phyloP scores from a whole-genome alignment of 2,888 invertebrate genomes.

The Rotaria macrura region DNA sequence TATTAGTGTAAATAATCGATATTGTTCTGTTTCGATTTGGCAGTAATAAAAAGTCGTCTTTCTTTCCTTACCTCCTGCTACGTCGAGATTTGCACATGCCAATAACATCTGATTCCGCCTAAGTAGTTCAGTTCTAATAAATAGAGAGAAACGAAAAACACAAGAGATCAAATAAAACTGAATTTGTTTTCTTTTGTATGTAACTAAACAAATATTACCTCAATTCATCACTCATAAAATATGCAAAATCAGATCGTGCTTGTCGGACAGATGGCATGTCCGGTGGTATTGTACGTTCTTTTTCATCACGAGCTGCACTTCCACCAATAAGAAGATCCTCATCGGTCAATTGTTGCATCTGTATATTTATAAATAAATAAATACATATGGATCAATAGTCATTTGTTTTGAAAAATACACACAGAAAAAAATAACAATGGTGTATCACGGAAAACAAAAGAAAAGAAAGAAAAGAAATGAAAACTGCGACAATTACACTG shows the following conservation, averaged over 20 bases:
- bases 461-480: too few relatives aligned
- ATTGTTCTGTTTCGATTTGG: too few relatives aligned
- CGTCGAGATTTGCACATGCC: neutral
- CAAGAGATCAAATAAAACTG: too few relatives aligned
- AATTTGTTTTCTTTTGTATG: too few relatives aligned
- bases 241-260: conserved; percentile 23
- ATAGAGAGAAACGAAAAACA: neutral
- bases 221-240: conserved; percentile 33
- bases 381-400: neutral
- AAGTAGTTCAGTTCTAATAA: neutral
- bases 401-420: neutral
- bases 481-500: neutral
- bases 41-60: too few relatives aligned
- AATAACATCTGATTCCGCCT: neutral
- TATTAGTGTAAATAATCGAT: too few relatives aligned
- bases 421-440: neutral
- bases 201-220: neutral
- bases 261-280: conserved; percentile 26
- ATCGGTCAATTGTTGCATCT: conserved; percentile 3
- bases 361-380: too few relatives aligned
- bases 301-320: neutral
- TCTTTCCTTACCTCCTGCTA: neutral
- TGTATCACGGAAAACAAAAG: too few relatives aligned
- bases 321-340: neutral
- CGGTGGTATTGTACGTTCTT: conserved; percentile 21